These are phyloP conservation scores for Rhopalosiphum maidis DNA, from an alignment of 1,140 invertebrate species.

Conservation along the genomic window DNA sequence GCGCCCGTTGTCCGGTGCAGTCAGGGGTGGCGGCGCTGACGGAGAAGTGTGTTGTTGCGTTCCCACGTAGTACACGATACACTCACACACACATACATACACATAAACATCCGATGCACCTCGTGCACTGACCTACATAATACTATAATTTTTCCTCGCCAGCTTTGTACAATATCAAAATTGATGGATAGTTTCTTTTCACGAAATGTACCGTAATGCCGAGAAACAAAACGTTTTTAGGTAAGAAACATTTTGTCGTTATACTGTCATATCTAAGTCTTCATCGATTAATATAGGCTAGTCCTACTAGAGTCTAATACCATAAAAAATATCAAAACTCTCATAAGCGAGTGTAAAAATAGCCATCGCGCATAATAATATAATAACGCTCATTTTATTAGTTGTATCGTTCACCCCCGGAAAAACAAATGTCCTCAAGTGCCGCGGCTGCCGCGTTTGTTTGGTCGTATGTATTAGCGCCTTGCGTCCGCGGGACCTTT, in stretches of 20 bases:
- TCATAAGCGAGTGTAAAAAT: neutral
- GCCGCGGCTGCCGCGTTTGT: neutral
- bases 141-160: neutral
- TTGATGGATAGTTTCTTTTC: too few species aligned
- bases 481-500: slow-evolving; percentile 27
- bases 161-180: neutral
- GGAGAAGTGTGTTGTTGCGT: neutral
- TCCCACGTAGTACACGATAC: neutral
- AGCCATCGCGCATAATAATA: too few species aligned
- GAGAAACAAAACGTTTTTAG: neutral
- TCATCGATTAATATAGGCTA: too few species aligned
- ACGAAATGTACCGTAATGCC: too few species aligned
- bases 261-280: neutral
- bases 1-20: neutral
- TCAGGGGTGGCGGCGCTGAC: neutral
- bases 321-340: neutral
- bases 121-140: slow-evolving; percentile 11
- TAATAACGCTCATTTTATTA: neutral
- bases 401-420: neutral
- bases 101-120: neutral
- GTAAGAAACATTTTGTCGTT: neutral
- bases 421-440: slow-evolving; percentile 15
- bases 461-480: neutral
- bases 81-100: neutral
- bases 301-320: neutral